A percentile compares a stretch with the other conserved stretches of the same genome.
Evolutionary conservation across 2,888 invertebrate species (phyloP).

Genomic region (Malthinus flaveolus): DNA sequence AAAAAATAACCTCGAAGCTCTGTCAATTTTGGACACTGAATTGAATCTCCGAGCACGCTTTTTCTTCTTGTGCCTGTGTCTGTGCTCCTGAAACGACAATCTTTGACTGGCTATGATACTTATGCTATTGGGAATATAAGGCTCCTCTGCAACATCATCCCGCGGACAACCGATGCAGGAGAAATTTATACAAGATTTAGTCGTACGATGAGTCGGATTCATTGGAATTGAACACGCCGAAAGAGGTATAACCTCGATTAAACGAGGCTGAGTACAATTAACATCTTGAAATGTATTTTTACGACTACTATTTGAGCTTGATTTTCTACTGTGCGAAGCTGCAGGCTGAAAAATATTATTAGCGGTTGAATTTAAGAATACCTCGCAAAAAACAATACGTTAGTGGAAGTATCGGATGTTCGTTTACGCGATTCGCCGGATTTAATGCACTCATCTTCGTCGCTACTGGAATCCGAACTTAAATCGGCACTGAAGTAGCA

Average conservation of each 20-base stretch:
- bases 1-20: conserved; percentile 73
- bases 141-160: conserved; percentile 28
- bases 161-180: conserved; percentile 44
- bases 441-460: conserved; percentile 52
- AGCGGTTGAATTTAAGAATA: conserved; percentile 1
- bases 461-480: conserved; percentile 63
- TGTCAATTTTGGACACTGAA: conserved; percentile 80
- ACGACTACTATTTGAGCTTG: conserved; percentile 18
- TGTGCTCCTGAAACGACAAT: conserved; percentile 37
- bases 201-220: conserved; percentile 45
- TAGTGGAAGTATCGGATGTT: conserved; percentile 20
- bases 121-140: conserved; percentile 29
- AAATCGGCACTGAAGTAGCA: conserved; percentile 71
- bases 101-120: conserved; percentile 39
- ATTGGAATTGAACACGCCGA: conserved; percentile 62
- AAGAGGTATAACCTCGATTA: conserved; percentile 67
- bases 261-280: conserved; percentile 36
- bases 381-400: conserved; percentile 14
- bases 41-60: conserved; percentile 68
- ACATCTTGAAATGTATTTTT: conserved; percentile 28
- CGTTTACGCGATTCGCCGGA: conserved; percentile 18
- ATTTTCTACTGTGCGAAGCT: conserved; percentile 10
- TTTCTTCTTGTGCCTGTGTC: conserved; percentile 45
- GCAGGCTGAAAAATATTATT: conserved; percentile 20
- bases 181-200: conserved; percentile 51